A percentile compares a stretch with the other conserved stretches of the same genome.
Conservation (phyloP, 2,888 invertebrate species). For the Blastobasis lacticolella region DNA sequence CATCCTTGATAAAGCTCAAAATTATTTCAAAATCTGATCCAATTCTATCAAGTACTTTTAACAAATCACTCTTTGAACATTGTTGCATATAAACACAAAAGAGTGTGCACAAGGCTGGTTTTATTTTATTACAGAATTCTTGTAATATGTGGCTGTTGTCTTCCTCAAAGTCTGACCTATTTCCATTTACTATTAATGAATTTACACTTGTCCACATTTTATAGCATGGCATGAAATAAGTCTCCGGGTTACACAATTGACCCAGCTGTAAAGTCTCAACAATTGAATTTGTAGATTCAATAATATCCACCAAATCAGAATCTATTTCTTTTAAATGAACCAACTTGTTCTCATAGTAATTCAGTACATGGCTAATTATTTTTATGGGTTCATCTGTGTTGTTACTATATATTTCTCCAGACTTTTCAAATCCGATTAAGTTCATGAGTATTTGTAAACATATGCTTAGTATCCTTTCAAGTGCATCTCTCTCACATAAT, state of each 20-base stretch:
- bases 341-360: slow-evolving; percentile 47
- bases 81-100: slow-evolving; percentile 46
- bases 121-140: slow-evolving; percentile 40
- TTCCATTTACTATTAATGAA: slow-evolving; percentile 31
- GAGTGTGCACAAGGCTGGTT: slow-evolving; percentile 34
- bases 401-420: slow-evolving; percentile 35
- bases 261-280: slow-evolving; percentile 34
- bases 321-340: slow-evolving; percentile 45
- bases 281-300: slow-evolving; percentile 48
- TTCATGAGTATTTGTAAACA: slow-evolving; percentile 50
- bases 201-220: slow-evolving; percentile 50
- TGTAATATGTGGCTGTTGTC: slow-evolving; percentile 39
- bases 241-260: slow-evolving; percentile 31
- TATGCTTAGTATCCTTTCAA: slow-evolving; percentile 50
- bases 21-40: slow-evolving; percentile 42
- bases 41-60: slow-evolving; percentile 36
- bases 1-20: slow-evolving; percentile 30
- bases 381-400: slow-evolving; percentile 32
- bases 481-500: slow-evolving; percentile 36
- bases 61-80: slow-evolving; percentile 40
- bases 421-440: slow-evolving; percentile 51
- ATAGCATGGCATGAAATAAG: slow-evolving; percentile 42
- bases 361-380: slow-evolving; percentile 43
- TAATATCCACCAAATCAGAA: slow-evolving; percentile 46
- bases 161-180: slow-evolving; percentile 39